Conservation (phyloP, 2,888 invertebrate species). For the Willowsia nigromaculata region DNA sequence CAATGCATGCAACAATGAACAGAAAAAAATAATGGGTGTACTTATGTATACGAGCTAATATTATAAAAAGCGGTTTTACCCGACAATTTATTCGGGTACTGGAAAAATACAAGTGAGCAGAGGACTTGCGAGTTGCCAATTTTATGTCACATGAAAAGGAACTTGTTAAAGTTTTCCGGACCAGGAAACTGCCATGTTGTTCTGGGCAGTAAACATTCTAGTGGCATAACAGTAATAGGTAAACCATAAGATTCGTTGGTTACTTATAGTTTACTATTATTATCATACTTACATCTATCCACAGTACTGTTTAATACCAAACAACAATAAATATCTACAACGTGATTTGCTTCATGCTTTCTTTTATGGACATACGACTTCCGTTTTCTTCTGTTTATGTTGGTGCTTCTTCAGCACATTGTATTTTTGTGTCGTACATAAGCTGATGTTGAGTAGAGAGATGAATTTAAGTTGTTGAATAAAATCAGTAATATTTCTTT, state of each 20-base stretch:
- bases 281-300: neutral
- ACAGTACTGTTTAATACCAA: neutral
- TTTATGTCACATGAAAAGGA: constrained; percentile 49
- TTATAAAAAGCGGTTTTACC: neutral
- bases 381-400: neutral
- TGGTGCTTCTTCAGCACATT: neutral
- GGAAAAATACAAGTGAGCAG: neutral
- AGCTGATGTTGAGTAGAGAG: neutral
- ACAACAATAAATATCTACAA: constrained; percentile 6
- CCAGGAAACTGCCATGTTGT: constrained; percentile 47
- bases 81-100: neutral
- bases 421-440: neutral
- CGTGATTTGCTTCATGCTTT: constrained; percentile 42
- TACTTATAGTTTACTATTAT: neutral
- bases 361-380: constrained; percentile 32
- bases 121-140: constrained; percentile 42
- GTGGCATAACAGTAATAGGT: constrained; percentile 33
- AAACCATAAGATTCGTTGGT: neutral
- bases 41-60: neutral
- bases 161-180: constrained; percentile 57
- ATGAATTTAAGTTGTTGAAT: neutral
- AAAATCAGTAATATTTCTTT: neutral
- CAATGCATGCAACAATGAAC: neutral
- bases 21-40: neutral
- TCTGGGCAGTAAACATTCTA: constrained; percentile 52